Evolutionary conservation across 1,140 invertebrate genomes (phyloP).

Genomic region (Adoxophyes honmai): DNA sequence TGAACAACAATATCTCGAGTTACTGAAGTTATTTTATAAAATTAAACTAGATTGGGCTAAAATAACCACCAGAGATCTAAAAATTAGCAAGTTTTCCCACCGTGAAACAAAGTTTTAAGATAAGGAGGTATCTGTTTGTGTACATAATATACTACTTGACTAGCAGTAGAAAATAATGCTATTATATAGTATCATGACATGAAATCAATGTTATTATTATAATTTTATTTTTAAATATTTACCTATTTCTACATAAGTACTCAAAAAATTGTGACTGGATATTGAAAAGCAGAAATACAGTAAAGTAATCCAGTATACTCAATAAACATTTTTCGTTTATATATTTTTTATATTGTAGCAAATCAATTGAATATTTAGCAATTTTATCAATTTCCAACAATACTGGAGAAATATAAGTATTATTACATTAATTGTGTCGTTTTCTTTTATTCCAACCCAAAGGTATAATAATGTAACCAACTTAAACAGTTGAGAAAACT

Average conservation of each 20-base stretch:
- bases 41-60: constrained; percentile 42
- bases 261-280: neutral
- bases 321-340: constrained; percentile 61
- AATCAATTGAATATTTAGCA: constrained; percentile 44
- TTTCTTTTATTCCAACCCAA: constrained; percentile 32
- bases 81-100: constrained; percentile 67
- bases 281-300: constrained; percentile 11
- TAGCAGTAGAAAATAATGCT: constrained; percentile 11
- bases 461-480: too few species aligned
- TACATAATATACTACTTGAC: constrained; percentile 18
- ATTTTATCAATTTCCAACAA: constrained; percentile 43
- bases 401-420: constrained; percentile 57
- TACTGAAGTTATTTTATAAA: constrained; percentile 26
- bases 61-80: constrained; percentile 63
- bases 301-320: constrained; percentile 22
- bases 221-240: constrained; percentile 14
- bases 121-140: constrained; percentile 49
- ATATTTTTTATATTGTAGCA: constrained; percentile 61
- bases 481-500: too few species aligned
- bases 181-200: constrained; percentile 15
- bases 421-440: constrained; percentile 31
- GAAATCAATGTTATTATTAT: constrained; percentile 8
- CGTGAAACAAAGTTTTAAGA: constrained; percentile 60
- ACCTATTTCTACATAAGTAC: constrained; percentile 13
- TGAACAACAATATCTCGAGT: constrained; percentile 19